phyloP scores from a whole-genome alignment of 2,113 vertebrate species.

The Syngnathoides biaculeatus region DNA sequence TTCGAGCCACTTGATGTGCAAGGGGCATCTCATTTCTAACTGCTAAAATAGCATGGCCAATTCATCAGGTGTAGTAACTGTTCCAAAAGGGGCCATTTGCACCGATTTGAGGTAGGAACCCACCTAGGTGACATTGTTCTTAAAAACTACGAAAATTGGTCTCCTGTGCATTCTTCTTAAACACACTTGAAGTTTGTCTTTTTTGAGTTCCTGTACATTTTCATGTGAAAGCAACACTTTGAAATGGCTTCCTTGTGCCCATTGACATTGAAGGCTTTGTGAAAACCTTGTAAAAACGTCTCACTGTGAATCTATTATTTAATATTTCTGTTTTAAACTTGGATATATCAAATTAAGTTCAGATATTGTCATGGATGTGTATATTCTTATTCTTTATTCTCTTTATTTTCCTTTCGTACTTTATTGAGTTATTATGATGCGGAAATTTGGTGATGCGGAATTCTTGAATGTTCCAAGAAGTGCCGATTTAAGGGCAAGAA shows the following conservation, averaged over 20 bases:
- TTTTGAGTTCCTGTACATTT: slow-evolving; percentile 35
- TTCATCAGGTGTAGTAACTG: slow-evolving; percentile 53
- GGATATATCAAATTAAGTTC: too few species aligned
- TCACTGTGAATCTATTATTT: too few species aligned
- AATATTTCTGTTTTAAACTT: too few species aligned
- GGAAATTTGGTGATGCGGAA: too few species aligned
- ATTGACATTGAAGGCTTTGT: too few species aligned
- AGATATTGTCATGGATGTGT: too few species aligned
- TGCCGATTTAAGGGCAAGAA: too few species aligned
- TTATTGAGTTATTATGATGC: too few species aligned
- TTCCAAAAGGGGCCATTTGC: slow-evolving; percentile 39
- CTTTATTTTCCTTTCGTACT: too few species aligned
- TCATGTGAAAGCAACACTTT: slow-evolving; percentile 21
- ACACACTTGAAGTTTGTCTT: slow-evolving; percentile 8
- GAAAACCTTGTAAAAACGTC: too few species aligned
- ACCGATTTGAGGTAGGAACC: slow-evolving; percentile 38
- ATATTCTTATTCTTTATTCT: too few species aligned
- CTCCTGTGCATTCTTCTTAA: slow-evolving; percentile 31
- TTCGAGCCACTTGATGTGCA: slow-evolving; percentile 46
- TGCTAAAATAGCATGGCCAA: slow-evolving; percentile 45
- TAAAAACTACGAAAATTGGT: slow-evolving; percentile 35
- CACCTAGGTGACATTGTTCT: slow-evolving; percentile 6
- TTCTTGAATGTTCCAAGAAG: too few species aligned
- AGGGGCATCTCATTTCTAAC: slow-evolving; percentile 49
- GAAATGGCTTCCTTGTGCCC: slow-evolving; percentile 61